Conservation (phyloP, 2,888 invertebrate species). For the Empis livida region DNA sequence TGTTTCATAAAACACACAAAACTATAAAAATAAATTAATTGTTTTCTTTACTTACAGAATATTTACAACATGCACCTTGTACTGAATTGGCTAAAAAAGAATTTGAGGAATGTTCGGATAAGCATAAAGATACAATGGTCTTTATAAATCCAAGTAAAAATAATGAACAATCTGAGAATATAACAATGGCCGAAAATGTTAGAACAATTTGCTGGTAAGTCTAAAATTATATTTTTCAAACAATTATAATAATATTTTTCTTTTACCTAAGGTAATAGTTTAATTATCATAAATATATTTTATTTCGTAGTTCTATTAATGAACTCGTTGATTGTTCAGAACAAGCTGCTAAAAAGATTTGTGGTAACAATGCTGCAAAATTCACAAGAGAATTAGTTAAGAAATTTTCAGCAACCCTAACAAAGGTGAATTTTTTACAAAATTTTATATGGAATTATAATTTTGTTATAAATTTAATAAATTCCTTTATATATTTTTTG, state of each 20-base stretch:
- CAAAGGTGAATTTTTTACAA: constrained; percentile 44
- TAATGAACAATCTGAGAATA: constrained; percentile 26
- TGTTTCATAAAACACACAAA: too few species aligned
- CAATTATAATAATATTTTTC: background rate
- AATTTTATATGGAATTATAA: too few species aligned
- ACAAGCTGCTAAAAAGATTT: constrained; percentile 52
- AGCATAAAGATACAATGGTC: constrained; percentile 56
- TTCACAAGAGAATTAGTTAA: constrained; percentile 65
- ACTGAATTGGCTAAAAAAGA: constrained; percentile 59
- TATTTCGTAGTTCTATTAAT: constrained; percentile 47
- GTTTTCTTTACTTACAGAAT: too few species aligned
- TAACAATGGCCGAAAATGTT: constrained; percentile 29
- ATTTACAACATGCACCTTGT: constrained; percentile 62
- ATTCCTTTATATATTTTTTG: background rate
- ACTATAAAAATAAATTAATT: too few species aligned
- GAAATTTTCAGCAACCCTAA: constrained; percentile 62
- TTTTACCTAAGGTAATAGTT: too few species aligned
- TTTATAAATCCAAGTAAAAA: constrained; percentile 38
- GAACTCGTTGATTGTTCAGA: constrained; percentile 68
- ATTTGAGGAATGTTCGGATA: constrained; percentile 60
- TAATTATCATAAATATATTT: background rate
- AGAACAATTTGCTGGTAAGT: constrained; percentile 36
- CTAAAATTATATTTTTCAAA: background rate
- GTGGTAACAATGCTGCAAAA: constrained; percentile 61
- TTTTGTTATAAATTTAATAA: too few species aligned